Evolutionary conservation across 2,888 invertebrate species (phyloP).

Genomic region (Mythimna impura): DNA sequence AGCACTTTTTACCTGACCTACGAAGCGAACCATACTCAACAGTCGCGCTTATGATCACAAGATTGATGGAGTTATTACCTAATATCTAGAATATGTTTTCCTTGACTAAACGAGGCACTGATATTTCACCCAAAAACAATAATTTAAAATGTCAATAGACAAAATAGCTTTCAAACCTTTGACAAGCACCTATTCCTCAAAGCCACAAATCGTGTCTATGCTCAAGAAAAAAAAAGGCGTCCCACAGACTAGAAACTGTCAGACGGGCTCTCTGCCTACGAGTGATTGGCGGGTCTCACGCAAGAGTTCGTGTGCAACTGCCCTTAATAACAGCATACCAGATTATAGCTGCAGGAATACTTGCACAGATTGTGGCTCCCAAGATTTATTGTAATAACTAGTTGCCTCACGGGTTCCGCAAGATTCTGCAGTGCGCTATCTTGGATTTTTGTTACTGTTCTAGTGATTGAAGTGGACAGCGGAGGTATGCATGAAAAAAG

Average conservation of each 20-base stretch:
- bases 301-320: conserved; percentile 72
- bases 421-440: conserved; percentile 30
- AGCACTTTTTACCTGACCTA: too few species aligned
- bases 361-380: conserved; percentile 51
- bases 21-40: too few species aligned
- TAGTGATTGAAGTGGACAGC: conserved; percentile 14
- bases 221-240: conserved; percentile 31
- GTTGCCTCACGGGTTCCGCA: conserved; percentile 45
- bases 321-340: conserved; percentile 67
- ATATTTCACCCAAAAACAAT: neutral
- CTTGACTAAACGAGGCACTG: neutral
- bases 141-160: neutral
- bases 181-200: conserved; percentile 16
- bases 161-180: conserved; percentile 5
- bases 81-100: neutral
- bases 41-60: too few species aligned
- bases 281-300: conserved; percentile 72
- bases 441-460: conserved; percentile 20
- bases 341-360: conserved; percentile 50
- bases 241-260: conserved; percentile 56
- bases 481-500: conserved; percentile 20
- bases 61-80: too few species aligned
- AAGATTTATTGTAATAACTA: conserved; percentile 63
- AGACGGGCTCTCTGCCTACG: conserved; percentile 46
- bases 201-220: conserved; percentile 24